Base-by-base conservation (phyloP, 2,797 vertebrate species). In the Ptychadena robeensis region DNA sequence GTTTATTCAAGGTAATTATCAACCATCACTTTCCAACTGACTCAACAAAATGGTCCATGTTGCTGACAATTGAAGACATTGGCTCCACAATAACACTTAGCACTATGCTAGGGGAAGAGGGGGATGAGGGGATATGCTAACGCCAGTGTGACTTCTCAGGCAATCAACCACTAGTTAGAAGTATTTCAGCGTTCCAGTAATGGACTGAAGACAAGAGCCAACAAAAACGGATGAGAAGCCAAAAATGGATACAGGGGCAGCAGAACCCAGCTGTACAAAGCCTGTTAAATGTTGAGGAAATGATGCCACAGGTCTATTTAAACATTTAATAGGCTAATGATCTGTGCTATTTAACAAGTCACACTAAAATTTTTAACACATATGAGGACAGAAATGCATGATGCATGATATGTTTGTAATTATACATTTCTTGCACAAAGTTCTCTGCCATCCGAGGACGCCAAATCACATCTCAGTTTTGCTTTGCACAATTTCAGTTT, bases 171-270 rank as follows among this genome's bases (percentile, higher is more conserved):
- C 63, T 72, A 81, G 61, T 74, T 64, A 81, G 63, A 81, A 35
- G 63, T 8, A 28, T 69, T 74, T 31, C 40, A 75, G 28, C 38
- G 59, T 66, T 69, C 14, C 38, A 73, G 79, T 66, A 73, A 81
- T 65, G 48, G 22, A 40, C 65, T 59, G 18, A 12, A 73, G 25
- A n/a, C 37, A 81, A 30, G 25, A 27, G 79, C 79, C 79, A 81
- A 73, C 48, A 38, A 73, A 53, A 66, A 81, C 37, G 10, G 40
- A 14, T 57, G 27, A 28, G 31, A 18, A 32, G 27, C 59, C 59
- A 40, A 63, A 30, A 32, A 12, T 25, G 38, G 59, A 40, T 18
- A 40, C n/a, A n/a, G 38, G 28, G 79, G 27, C 79, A 71, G 34
- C 67, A 70, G 28, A 80, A 40, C 53, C 53, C 53, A 71, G 32